These are phyloP conservation scores for Melanotaenia boesemani DNA, from an alignment of 2,797 vertebrate species.

Conservation along the genomic window DNA sequence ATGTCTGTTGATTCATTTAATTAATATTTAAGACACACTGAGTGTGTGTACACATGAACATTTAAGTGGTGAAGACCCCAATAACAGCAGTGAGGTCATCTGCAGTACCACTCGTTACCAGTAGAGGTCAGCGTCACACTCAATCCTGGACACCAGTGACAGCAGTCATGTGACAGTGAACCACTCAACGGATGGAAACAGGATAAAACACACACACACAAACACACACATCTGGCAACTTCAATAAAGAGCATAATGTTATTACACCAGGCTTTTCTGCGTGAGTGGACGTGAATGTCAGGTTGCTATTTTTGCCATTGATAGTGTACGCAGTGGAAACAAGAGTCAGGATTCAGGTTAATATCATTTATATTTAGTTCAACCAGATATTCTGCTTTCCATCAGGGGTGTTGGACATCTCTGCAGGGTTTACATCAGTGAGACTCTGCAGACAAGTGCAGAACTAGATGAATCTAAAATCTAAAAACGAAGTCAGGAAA, in stretches of 20 bases:
- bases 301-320: constrained; percentile 55
- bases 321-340: constrained; percentile 33
- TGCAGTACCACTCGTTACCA: constrained; percentile 45
- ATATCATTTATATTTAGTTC: constrained; percentile 24
- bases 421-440: neutral
- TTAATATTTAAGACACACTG: neutral
- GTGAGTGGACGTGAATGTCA: constrained; percentile 58
- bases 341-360: constrained; percentile 12
- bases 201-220: constrained; percentile 18
- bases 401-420: neutral
- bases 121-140: constrained; percentile 69
- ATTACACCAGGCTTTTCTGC: constrained; percentile 65
- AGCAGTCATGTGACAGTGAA: constrained; percentile 60
- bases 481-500: neutral
- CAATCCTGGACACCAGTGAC: constrained; percentile 36
- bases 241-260: constrained; percentile 60
- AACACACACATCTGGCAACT: constrained; percentile 52
- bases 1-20: neutral
- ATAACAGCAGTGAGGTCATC: constrained; percentile 3
- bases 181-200: constrained; percentile 55
- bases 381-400: constrained; percentile 24
- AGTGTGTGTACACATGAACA: neutral
- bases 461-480: neutral
- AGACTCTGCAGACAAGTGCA: neutral
- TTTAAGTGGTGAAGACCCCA: neutral